phyloP scores from a whole-genome alignment of 1,140 invertebrate species.

The Choristoneura fumiferana region DNA sequence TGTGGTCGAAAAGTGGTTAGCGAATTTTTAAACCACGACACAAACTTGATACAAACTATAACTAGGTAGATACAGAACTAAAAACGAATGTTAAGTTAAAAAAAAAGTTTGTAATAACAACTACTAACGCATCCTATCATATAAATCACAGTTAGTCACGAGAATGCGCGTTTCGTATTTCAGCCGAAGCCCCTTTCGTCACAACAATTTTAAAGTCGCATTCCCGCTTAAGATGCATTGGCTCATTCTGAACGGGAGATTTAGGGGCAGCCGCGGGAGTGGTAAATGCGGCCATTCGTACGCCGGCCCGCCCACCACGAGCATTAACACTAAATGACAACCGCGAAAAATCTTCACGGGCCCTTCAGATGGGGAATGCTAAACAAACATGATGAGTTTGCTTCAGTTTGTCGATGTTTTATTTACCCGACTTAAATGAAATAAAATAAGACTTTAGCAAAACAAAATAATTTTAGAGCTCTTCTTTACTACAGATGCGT shows the following conservation, averaged over 20 bases:
- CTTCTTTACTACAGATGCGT: no score
- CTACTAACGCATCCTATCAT: no score
- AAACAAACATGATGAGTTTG: slow-evolving; percentile 52
- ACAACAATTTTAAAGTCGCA: slow-evolving; percentile 53
- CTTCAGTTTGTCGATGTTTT: no score
- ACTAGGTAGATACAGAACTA: no score
- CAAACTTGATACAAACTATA: no score
- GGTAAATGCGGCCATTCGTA: slow-evolving; percentile 71
- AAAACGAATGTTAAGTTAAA: no score
- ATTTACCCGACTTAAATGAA: no score
- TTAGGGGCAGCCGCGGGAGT: slow-evolving; percentile 56
- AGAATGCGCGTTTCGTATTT: slow-evolving; percentile 10
- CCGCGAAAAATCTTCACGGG: slow-evolving; percentile 65
- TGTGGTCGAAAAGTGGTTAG: no score
- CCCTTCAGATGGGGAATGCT: slow-evolving; percentile 59
- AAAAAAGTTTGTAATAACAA: no score
- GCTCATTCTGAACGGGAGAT: slow-evolving; percentile 68
- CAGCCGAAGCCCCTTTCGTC: slow-evolving; percentile 14
- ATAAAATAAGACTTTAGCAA: no score
- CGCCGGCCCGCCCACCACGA: slow-evolving; percentile 59
- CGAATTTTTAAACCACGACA: no score
- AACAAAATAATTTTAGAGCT: no score
- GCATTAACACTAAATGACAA: slow-evolving; percentile 75
- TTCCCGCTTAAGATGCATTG: slow-evolving; percentile 71
- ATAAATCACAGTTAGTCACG: slow-evolving; percentile 12